These are phyloP conservation scores for Larimichthys polyactis DNA, from an alignment of 2,113 vertebrate genomes.

Conservation along the genomic window DNA sequence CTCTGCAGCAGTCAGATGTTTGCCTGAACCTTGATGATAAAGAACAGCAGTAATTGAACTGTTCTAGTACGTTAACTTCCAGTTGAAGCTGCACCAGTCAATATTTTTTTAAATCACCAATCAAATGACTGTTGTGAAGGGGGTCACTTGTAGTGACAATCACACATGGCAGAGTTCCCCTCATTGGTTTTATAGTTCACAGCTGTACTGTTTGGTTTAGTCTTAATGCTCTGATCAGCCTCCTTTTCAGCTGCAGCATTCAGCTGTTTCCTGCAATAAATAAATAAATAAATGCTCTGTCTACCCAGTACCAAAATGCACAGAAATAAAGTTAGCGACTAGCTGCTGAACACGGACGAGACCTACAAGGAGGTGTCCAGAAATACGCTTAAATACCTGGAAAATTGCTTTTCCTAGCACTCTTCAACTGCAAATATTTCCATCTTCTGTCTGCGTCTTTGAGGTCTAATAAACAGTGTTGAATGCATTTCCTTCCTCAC, in stretches of 20 bases:
- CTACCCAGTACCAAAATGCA: background rate
- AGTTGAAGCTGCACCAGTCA: background rate
- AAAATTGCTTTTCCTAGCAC: too few species aligned
- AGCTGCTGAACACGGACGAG: too few species aligned
- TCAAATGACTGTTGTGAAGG: too few species aligned
- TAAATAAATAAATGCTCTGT: background rate
- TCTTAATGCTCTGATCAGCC: background rate
- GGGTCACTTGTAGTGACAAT: too few species aligned
- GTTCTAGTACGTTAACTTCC: background rate
- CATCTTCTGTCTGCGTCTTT: too few species aligned
- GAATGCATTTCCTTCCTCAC: too few species aligned
- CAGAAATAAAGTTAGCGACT: background rate
- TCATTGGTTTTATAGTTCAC: background rate
- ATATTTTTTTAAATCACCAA: background rate
- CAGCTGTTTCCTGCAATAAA: background rate
- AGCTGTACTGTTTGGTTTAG: background rate
- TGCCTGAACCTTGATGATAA: background rate
- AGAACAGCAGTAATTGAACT: background rate
- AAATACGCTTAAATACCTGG: too few species aligned
- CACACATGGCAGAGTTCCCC: too few species aligned
- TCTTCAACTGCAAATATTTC: too few species aligned
- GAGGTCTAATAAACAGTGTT: too few species aligned
- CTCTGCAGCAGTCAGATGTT: background rate
- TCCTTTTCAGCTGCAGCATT: background rate
- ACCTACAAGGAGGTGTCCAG: too few species aligned